phyloP scores from a whole-genome alignment of 2,888 invertebrate species.

The Acleris holmiana region DNA sequence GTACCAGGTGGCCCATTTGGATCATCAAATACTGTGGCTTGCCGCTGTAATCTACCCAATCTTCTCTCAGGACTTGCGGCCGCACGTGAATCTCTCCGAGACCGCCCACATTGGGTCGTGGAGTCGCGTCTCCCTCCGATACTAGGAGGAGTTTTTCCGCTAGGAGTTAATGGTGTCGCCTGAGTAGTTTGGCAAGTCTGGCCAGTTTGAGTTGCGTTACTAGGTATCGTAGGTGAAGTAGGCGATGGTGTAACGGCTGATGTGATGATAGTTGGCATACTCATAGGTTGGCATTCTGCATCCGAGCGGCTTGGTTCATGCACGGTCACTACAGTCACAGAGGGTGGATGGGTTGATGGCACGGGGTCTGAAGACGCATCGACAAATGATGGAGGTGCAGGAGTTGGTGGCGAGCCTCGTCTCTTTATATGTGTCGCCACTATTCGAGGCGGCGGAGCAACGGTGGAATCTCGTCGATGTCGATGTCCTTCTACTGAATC shows the following conservation, averaged over 20 bases:
- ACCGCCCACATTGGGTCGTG: slow-evolving; percentile 91
- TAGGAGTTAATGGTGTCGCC: slow-evolving; percentile 60
- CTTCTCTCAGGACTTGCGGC: slow-evolving; percentile 88
- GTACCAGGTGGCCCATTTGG: slow-evolving; percentile 89
- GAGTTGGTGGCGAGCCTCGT: slow-evolving; percentile 72
- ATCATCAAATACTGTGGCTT: slow-evolving; percentile 95
- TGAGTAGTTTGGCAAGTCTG: slow-evolving; percentile 59
- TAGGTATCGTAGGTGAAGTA: slow-evolving; percentile 87
- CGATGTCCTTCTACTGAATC: slow-evolving; percentile 89
- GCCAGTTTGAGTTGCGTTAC: slow-evolving; percentile 56
- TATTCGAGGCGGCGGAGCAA: slow-evolving; percentile 85
- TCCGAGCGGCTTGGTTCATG: slow-evolving; percentile 84
- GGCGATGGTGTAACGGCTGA: slow-evolving; percentile 93
- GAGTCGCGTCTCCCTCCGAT: slow-evolving; percentile 89
- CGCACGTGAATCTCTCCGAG: slow-evolving; percentile 87
- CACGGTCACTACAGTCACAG: slow-evolving; percentile 75
- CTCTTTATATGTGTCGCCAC: slow-evolving; percentile 86
- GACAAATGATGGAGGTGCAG: slow-evolving; percentile 81
- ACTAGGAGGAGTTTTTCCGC: slow-evolving; percentile 73
- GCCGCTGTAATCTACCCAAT: slow-evolving; percentile 90
- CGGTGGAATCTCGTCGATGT: slow-evolving; percentile 88
- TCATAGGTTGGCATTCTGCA: slow-evolving; percentile 85
- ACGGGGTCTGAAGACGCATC: slow-evolving; percentile 87
- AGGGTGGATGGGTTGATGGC: slow-evolving; percentile 77
- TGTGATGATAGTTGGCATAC: slow-evolving; percentile 90